Base-by-base conservation (phyloP, 2,113 vertebrate genomes). In the Carassius carassius region DNA sequence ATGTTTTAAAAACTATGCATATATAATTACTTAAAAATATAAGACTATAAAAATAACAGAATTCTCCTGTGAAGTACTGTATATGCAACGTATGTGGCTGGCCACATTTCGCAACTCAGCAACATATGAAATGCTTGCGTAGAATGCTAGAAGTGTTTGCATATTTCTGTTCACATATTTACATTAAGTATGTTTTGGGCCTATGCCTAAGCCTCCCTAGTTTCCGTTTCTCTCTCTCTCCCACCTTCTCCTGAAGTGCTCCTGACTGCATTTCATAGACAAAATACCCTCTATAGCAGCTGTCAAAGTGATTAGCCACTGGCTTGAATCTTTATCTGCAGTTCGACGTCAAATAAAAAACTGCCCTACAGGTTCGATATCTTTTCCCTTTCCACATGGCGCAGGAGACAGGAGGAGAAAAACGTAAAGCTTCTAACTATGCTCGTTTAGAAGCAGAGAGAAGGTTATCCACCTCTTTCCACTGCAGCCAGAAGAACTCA, bases 301-400 rank as follows among this genome's bases (percentile, higher is more conserved):
- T 94, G 94, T 93, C 93, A 94, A 90, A 91, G 89, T 94, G 92
- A 92, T 94, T 93, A 93, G 93, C 92, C 91, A 93, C 87, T 91
- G 91, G 93, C 93, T 92, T 86, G 91, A 92, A 92, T 94, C 92
- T 92, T 92, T 93, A 93, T 94, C 93, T 92, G 89, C 92, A 92
- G 92, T 90, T 90, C 94, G 94, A 94, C 93, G 93, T 93, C 92
- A 94, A 93, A 94, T 94, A 94, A 92, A 89, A 81, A 72, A 92
- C 89, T 92, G 90, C 91, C 93, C 91, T 91, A 90, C 89, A 94
- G 93, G 79, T 86, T 89, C 86, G 87, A 79, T 49, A 82, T 89
- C 85, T 88, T 89, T 89, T 88, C 87, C 86, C 79, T 85, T 67
- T 84, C 89, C 70, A 90, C 79, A 9, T 77, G 87, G 73, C 87